A percentile compares a stretch with the other conserved stretches of the same genome.
Evolutionary conservation across 2,113 vertebrate species (phyloP).

Genomic region (Malurus cyaneus): DNA sequence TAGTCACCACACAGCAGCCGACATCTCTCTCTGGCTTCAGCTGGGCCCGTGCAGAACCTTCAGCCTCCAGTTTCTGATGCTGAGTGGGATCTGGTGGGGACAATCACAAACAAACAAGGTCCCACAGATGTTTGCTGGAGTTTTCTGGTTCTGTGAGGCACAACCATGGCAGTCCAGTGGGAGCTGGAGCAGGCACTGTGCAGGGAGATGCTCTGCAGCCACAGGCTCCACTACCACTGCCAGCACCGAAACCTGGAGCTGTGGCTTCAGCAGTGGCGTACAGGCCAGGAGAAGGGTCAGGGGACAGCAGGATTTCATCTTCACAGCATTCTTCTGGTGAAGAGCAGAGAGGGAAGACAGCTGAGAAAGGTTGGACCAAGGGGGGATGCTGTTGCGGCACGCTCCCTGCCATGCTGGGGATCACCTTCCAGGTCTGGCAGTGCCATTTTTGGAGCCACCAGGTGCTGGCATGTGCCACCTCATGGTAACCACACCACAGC

Average conservation of each 20-base stretch:
- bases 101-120: background rate
- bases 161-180: fast-evolving
- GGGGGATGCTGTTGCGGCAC: background rate
- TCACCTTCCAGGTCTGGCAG: background rate
- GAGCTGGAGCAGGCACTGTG: background rate
- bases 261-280: background rate
- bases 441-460: background rate
- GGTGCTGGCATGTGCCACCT: background rate
- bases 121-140: background rate
- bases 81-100: background rate
- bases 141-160: background rate
- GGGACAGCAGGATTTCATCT: background rate
- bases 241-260: background rate
- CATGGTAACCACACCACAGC: background rate
- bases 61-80: background rate
- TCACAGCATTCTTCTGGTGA: background rate
- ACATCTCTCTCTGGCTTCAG: background rate
- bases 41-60: background rate
- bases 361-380: background rate
- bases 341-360: background rate
- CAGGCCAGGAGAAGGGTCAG: fast-evolving
- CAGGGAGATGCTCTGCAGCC: background rate
- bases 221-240: fast-evolving
- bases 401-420: background rate
- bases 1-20: constrained; percentile 25